A percentile compares a stretch with the other conserved stretches of the same genome.
These are phyloP conservation scores for Cirrhinus molitorella DNA, from an alignment of 2,797 vertebrate species.

Conservation along the genomic window DNA sequence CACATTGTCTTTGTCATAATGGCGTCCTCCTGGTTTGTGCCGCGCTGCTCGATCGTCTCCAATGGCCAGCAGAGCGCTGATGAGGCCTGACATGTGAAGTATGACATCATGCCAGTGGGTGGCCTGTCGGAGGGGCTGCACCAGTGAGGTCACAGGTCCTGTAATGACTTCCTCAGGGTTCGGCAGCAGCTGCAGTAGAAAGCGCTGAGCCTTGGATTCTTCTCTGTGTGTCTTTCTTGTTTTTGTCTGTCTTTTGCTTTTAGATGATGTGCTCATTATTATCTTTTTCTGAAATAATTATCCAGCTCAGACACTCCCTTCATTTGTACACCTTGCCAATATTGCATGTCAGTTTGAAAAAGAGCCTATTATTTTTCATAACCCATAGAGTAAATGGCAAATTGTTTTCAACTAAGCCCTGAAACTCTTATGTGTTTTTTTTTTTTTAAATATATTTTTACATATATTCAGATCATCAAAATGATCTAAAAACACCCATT, in stretches of 20 bases:
- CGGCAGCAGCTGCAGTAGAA: constrained; percentile 24
- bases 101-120: constrained; percentile 75
- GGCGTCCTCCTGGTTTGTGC: constrained; percentile 71
- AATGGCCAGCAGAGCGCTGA: constrained; percentile 61
- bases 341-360: neutral
- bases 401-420: neutral
- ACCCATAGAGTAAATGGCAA: neutral
- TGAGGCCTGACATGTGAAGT: constrained; percentile 76
- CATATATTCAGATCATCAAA: neutral
- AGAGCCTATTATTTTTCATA: neutral
- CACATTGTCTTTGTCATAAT: constrained; percentile 71
- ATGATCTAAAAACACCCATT: neutral
- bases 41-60: constrained; percentile 42
- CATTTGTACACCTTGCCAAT: neutral
- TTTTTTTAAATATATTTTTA: too few species aligned
- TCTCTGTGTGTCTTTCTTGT: constrained; percentile 19
- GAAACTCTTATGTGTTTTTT: neutral
- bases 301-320: neutral
- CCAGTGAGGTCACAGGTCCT: constrained; percentile 74
- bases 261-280: neutral
- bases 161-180: constrained; percentile 67
- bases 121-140: constrained; percentile 63
- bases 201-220: constrained; percentile 25
- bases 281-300: neutral
- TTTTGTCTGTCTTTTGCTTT: constrained; percentile 42